These are phyloP conservation scores for Drosophila simulans DNA, from an alignment of 1,140 invertebrate species.

Conservation along the genomic window DNA sequence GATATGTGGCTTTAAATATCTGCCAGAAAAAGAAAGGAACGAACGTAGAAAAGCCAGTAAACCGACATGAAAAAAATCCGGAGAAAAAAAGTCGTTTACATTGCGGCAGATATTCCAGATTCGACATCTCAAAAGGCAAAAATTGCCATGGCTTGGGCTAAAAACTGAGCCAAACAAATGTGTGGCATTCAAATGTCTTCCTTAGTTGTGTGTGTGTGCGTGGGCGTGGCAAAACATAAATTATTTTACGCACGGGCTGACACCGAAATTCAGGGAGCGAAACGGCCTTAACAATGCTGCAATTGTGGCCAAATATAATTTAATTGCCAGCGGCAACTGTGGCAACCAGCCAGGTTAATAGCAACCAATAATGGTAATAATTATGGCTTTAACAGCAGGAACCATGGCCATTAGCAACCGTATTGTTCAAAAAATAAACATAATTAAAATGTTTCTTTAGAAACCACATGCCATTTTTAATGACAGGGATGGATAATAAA, in stretches of 20 bases:
- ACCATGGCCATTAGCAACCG: conserved; percentile 1
- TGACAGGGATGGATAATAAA: no score
- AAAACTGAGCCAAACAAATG: conserved; percentile 62
- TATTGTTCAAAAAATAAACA: not conserved
- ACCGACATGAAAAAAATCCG: conserved; percentile 8
- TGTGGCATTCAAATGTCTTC: conserved; percentile 71
- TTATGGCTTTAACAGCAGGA: not conserved
- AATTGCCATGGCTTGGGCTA: conserved; percentile 4
- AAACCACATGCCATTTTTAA: not conserved
- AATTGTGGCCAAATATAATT: conserved; percentile 72
- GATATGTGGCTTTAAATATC: conserved; percentile 76
- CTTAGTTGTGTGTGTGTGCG: conserved; percentile 39
- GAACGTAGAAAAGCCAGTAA: conserved; percentile 14
- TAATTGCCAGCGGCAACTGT: conserved; percentile 32
- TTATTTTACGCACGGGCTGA: conserved; percentile 69
- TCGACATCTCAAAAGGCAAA: conserved; percentile 58
- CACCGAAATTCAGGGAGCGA: conserved; percentile 10
- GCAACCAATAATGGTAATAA: conserved; percentile 14
- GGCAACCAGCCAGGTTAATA: conserved; percentile 25
- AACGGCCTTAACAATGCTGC: conserved; percentile 45
- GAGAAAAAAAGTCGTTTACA: conserved; percentile 47
- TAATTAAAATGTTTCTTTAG: no score
- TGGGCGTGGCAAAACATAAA: conserved; percentile 70
- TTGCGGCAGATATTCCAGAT: conserved; percentile 56
- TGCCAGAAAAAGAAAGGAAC: conserved; percentile 9